phyloP scores from a whole-genome alignment of 2,888 invertebrate species.

The Hanleya hanleyi region DNA sequence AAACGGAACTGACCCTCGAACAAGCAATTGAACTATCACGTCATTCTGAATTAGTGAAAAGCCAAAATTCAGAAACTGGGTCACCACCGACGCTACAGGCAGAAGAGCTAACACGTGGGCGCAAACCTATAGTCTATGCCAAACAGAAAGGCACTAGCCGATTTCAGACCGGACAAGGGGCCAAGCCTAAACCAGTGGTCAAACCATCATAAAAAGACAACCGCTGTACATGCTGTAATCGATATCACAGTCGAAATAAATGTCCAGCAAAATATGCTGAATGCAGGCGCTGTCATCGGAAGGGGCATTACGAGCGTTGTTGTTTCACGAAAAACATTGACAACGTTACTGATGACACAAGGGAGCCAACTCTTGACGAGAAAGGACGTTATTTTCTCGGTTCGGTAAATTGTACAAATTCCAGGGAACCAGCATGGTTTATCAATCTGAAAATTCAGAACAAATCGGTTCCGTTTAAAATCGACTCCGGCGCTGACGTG shows the following conservation, averaged over 20 bases:
- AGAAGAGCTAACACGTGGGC: neutral
- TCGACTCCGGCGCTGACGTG: conserved; percentile 20
- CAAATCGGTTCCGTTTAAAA: conserved; percentile 6
- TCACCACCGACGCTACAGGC: neutral
- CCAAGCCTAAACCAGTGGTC: neutral
- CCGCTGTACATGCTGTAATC: neutral
- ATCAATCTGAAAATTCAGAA: neutral
- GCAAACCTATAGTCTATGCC: neutral
- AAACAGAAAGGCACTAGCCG: neutral
- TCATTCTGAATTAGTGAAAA: conserved; percentile 4
- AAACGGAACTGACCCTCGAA: neutral
- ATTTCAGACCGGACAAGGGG: neutral
- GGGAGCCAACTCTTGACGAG: neutral
- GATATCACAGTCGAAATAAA: neutral
- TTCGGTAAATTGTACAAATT: conserved; percentile 5
- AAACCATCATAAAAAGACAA: neutral
- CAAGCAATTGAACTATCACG: neutral
- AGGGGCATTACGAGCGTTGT: neutral
- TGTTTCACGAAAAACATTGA: neutral
- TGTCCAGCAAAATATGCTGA: neutral
- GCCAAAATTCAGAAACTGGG: neutral
- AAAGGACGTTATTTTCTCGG: conserved; percentile 1
- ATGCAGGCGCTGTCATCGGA: neutral
- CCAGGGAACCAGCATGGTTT: neutral
- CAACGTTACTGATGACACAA: neutral